Conservation (phyloP, 2,113 vertebrate species). For the Odontesthes bonariensis region DNA sequence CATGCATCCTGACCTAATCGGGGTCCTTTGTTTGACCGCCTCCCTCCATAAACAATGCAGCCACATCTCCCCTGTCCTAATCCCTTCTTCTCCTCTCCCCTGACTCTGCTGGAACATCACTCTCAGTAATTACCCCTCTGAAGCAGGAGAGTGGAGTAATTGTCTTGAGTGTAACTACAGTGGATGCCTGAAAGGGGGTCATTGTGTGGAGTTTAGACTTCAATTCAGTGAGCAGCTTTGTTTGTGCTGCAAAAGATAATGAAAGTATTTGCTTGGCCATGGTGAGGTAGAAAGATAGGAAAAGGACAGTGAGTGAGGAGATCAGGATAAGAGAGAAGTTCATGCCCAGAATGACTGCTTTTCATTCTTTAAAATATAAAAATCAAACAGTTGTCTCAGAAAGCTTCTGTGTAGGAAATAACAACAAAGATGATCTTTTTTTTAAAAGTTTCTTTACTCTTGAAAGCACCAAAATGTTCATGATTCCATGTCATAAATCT, state of each 20-base stretch:
- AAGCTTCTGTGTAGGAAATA: constrained; percentile 18
- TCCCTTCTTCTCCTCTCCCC: constrained; percentile 60
- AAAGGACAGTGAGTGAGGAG: constrained; percentile 36
- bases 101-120: constrained; percentile 70
- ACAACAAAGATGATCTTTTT: constrained; percentile 39
- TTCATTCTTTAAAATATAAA: constrained; percentile 1
- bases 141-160: constrained; percentile 81
- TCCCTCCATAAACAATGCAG: constrained; percentile 80
- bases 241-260: constrained; percentile 82
- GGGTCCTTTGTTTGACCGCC: constrained; percentile 75
- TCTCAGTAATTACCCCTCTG: constrained; percentile 81
- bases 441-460: constrained; percentile 66
- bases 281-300: constrained; percentile 63
- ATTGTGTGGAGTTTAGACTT: constrained; percentile 80
- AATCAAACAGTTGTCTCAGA: neutral
- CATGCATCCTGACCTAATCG: constrained; percentile 68
- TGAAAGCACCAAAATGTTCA: constrained; percentile 72
- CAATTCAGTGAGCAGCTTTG: constrained; percentile 82
- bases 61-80: constrained; percentile 62
- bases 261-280: constrained; percentile 80
- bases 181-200: constrained; percentile 81
- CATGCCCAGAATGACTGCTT: neutral
- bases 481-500: constrained; percentile 54
- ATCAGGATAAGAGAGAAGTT: constrained; percentile 19
- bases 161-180: constrained; percentile 83